Conservation (phyloP, 2,797 vertebrate species). For the Bovichtus diacanthus region DNA sequence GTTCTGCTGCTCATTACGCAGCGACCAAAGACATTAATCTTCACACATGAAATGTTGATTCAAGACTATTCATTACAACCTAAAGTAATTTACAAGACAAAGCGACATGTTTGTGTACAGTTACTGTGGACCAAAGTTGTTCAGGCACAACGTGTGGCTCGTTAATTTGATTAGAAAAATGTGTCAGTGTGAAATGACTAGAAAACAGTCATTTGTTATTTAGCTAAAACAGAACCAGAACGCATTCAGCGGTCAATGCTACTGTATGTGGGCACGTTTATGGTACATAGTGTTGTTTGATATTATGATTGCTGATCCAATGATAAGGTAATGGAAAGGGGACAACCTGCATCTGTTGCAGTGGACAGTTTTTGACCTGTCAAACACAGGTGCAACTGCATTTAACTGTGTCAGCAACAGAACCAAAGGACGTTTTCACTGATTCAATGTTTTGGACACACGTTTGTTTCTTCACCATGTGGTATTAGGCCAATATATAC, state of each 20-base stretch:
- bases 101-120: constrained; percentile 4
- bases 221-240: not conserved
- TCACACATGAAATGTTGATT: constrained; percentile 53
- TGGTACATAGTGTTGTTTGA: not conserved
- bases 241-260: not conserved
- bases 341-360: not conserved
- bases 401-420: not conserved
- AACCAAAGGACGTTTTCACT: not conserved
- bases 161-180: constrained; percentile 23
- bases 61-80: constrained; percentile 39
- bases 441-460: not conserved
- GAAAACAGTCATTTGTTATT: constrained; percentile 18
- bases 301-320: not conserved
- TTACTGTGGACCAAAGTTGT: constrained; percentile 8
- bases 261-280: constrained; percentile 2
- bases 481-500: not conserved
- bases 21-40: constrained; percentile 45
- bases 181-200: not conserved
- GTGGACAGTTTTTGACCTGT: not conserved
- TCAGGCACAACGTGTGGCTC: not conserved
- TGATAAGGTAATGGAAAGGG: not conserved
- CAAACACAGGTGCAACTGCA: not conserved
- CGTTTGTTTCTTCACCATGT: not conserved
- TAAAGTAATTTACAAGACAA: constrained; percentile 40
- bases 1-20: constrained; percentile 29